A percentile compares a stretch with the other conserved stretches of the same genome.
Evolutionary conservation across 2,113 vertebrate genomes (phyloP).

Genomic region (Tetrao urogallus): DNA sequence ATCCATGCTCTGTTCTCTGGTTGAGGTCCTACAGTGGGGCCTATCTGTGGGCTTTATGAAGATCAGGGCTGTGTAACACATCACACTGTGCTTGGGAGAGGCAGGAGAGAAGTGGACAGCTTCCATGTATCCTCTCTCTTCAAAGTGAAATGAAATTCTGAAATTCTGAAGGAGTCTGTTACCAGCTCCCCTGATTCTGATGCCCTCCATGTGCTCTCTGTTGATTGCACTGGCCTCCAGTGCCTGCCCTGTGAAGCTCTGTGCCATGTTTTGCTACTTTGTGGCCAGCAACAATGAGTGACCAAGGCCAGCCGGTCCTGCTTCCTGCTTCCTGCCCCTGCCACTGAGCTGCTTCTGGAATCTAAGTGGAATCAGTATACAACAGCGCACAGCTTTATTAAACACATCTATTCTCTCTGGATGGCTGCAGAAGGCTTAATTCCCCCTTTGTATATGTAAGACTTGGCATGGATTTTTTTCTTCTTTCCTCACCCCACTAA

Average conservation of each 20-base stretch:
- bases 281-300: not conserved
- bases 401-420: not conserved
- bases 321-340: not conserved
- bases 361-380: not conserved
- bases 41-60: not conserved
- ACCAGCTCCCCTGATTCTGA: fast-evolving
- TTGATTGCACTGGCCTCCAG: not conserved
- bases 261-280: not conserved
- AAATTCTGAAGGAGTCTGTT: not conserved
- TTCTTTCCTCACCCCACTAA: fast-evolving
- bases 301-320: not conserved
- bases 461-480: not conserved
- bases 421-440: not conserved
- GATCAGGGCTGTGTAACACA: not conserved
- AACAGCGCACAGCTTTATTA: not conserved
- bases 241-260: not conserved
- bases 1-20: not conserved
- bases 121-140: not conserved
- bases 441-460: not conserved
- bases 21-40: not conserved
- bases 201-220: not conserved
- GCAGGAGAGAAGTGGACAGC: not conserved
- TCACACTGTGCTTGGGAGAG: not conserved
- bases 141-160: not conserved
- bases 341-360: not conserved